phyloP scores from a whole-genome alignment of 1,140 invertebrate species.

The Oscheius sp. region DNA sequence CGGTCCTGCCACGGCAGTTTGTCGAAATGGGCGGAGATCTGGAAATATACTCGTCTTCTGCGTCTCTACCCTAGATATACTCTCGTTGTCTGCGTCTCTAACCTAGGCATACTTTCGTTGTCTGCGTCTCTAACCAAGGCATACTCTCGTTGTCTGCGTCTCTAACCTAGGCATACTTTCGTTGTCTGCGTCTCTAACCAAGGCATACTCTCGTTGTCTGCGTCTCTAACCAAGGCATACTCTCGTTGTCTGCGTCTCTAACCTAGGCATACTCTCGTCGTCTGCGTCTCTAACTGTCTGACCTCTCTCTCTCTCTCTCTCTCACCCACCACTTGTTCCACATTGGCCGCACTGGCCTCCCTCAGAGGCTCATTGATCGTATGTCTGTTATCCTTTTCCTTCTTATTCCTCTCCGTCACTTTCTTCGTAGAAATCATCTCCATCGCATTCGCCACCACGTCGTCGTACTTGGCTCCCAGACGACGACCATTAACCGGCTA shows the following conservation, averaged over 20 bases:
- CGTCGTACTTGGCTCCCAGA: constrained; percentile 5
- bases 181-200: not conserved
- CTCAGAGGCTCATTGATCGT: not conserved
- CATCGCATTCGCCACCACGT: constrained; percentile 30
- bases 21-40: constrained; percentile 29
- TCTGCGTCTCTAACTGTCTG: not conserved
- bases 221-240: no score
- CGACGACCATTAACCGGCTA: constrained; percentile 12
- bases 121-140: no score
- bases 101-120: not conserved
- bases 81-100: not conserved
- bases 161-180: not conserved
- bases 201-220: no score
- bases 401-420: not conserved
- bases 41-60: constrained; percentile 14
- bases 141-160: no score
- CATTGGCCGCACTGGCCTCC: not conserved
- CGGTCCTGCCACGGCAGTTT: constrained; percentile 20
- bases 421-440: constrained; percentile 44
- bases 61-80: not conserved
- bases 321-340: not conserved
- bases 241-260: not conserved
- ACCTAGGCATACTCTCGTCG: not conserved
- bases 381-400: not conserved
- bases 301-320: not conserved